Evolutionary conservation across 2,888 invertebrate genomes (phyloP).

Genomic region (Ecdyonurus torrentis): DNA sequence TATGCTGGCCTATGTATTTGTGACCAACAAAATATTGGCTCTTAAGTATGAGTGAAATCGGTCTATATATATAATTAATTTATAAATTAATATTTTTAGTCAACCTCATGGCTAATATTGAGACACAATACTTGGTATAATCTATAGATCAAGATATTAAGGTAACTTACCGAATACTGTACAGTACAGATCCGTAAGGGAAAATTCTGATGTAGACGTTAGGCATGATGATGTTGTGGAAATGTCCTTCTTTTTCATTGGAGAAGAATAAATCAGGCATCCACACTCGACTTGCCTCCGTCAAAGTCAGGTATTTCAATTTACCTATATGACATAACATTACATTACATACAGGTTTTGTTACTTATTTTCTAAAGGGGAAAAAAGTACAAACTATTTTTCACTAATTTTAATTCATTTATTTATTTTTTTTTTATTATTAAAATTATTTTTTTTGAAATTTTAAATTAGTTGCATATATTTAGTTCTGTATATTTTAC

Average conservation of each 20-base stretch:
- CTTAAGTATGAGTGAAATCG: no score
- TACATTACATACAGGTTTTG: background rate
- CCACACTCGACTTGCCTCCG: slow-evolving; percentile 92
- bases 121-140: no score
- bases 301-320: slow-evolving; percentile 78
- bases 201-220: slow-evolving; percentile 95
- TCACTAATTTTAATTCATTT: background rate
- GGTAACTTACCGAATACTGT: slow-evolving; percentile 73
- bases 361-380: background rate
- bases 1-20: no score
- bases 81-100: no score
- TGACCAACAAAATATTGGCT: no score
- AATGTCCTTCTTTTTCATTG: slow-evolving; percentile 94
- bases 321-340: slow-evolving; percentile 38
- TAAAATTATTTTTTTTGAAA: background rate
- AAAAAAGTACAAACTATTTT: background rate
- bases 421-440: background rate
- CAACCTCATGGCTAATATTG: no score
- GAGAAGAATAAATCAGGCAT: slow-evolving; percentile 97
- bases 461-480: background rate
- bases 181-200: slow-evolving; percentile 85
- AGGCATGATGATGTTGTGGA: slow-evolving; percentile 95
- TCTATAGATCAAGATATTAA: no score
- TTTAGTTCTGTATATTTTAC: no score
- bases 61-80: no score